Evolutionary conservation across 30 jellyfish, hydroid and myxozoan genomes (phyloP), one percentile per base, ranked within the genome.

Genomic region (Mastigias papua): DNA sequence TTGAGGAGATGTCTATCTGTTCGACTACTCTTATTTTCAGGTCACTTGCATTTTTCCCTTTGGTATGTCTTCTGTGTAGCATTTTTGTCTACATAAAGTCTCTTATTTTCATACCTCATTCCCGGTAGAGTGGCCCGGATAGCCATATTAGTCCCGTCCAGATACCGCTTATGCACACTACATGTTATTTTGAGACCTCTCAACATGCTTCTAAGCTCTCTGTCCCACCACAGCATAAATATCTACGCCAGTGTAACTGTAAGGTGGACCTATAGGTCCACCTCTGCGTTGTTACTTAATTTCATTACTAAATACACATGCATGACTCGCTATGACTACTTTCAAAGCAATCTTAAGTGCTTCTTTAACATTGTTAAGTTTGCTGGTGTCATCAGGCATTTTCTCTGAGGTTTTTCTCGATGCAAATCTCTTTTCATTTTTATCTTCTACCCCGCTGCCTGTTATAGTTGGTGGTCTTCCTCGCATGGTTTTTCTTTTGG

Each of bases 341-440:
- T 46, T 46, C 34, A 73, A 46, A 25, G 63, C 70, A n/a, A 73
- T 73, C 34, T 46, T 25, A 21, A 73, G 84, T 34, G 84, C 84
- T 22, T 73, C 84, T 25, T 25, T 46, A 62, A 32, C 69, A 69
- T 28, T 73, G 22, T 32, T 73, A 61, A 15, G 73, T 29, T 61
- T 61, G 9, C 20, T 61, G 73, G 73, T 61, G 34, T 21, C 1
- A 61, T 61, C 73, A 61, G 73, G 25, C 20, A 29, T 29, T 61
- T 61, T 29, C 9, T 61, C 73, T n/a, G 73, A 23, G 20, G 9
- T 61, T 29, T 61, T 61, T 23, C 73, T 9, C 73, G 73, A 61
- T 61, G 30, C 73, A 61, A 61, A 61, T 25, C 73, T 61, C 73
- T 10, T 61, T 21, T 6, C 73, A 9, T 6, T 61, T n/a, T 21